Percentiles rank a stretch among this genome's conserved stretches.
Conservation (phyloP, 2,797 vertebrate genomes). For the Intellagama lesueurii region DNA sequence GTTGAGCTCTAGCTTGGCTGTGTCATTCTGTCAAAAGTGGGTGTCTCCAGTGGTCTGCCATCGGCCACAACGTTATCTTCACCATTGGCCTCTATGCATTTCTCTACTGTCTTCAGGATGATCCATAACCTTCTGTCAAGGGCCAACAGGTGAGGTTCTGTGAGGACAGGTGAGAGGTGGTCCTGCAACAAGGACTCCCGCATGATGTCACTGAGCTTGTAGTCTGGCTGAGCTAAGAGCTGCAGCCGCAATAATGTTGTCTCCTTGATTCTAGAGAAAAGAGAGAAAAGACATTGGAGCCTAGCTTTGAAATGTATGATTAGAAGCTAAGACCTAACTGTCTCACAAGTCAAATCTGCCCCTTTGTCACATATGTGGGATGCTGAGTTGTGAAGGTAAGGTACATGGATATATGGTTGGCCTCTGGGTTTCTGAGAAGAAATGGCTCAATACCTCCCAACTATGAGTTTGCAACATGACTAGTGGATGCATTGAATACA, state of each 20-base stretch:
- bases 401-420: too few species aligned
- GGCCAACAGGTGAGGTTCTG: conserved; percentile 89
- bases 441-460: not conserved
- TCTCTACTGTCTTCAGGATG: conserved; percentile 81
- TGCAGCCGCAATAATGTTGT: conserved; percentile 87
- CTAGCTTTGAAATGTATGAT: not conserved
- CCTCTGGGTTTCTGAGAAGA: not conserved
- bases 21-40: not conserved
- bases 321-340: not conserved
- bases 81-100: conserved; percentile 83
- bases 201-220: conserved; percentile 91
- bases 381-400: not conserved
- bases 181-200: conserved; percentile 89
- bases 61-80: conserved; percentile 84
- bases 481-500: not conserved
- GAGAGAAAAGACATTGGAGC: not conserved
- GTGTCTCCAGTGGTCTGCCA: not conserved
- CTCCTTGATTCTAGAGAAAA: conserved; percentile 85
- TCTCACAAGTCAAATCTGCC: not conserved
- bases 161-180: conserved; percentile 84
- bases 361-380: too few species aligned
- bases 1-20: conserved; percentile 38
- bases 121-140: conserved; percentile 90
- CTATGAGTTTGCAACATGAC: not conserved
- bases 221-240: conserved; percentile 83